Evolutionary conservation across 2,888 invertebrate species (phyloP), one percentile per base, ranked within the genome.

Genomic region (Acrocera orbiculus): DNA sequence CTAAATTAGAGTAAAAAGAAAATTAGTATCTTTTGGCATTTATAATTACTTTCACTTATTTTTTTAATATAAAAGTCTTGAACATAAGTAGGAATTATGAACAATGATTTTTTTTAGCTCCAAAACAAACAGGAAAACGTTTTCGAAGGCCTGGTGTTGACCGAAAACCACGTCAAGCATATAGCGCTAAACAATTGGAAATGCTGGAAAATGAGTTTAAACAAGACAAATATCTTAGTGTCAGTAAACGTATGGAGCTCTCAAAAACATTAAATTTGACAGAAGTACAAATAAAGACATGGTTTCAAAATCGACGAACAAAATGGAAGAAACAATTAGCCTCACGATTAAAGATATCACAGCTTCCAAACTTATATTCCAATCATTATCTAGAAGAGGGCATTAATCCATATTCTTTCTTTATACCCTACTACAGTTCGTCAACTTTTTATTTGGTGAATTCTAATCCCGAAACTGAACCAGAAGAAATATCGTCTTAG

Each of bases 241-340:
- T 95, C 1, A 87, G 83, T 49, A 95, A 93, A 56, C 66, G 95
- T 34, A 80, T 90, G 77, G 90, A 93, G 47, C 64, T 95, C 4
- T 90, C 92, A 1, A 85, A 87, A 56, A 76, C 78, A 0, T 59
- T 95, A 20, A 80, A 75, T 43, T 65, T 93, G 27, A 90, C 90
- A 1, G 92, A 93, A 62, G 90, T 90, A 0, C 92, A 93, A 62
- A 90, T 93, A 44, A 93, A 93, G 56, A 92, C 92, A 0, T 92
- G 92, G 92, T 92, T 92, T 54, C 89, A 90, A 59, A 90, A 93
- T 54, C 68, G 93, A 37, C 67, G 93, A 40, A 95, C 93, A 1
- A 93, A 95, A 55, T 93, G 92, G 92, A 92, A 95, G 62, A 95
- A 95, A 49, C 93, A 95, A 52, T 62, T 95, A 48, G 89, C 92